A percentile compares a stretch with the other conserved stretches of the same genome.
Evolutionary conservation across 2,113 vertebrate genomes (phyloP).

Genomic region (Cynoglossus semilaevis): DNA sequence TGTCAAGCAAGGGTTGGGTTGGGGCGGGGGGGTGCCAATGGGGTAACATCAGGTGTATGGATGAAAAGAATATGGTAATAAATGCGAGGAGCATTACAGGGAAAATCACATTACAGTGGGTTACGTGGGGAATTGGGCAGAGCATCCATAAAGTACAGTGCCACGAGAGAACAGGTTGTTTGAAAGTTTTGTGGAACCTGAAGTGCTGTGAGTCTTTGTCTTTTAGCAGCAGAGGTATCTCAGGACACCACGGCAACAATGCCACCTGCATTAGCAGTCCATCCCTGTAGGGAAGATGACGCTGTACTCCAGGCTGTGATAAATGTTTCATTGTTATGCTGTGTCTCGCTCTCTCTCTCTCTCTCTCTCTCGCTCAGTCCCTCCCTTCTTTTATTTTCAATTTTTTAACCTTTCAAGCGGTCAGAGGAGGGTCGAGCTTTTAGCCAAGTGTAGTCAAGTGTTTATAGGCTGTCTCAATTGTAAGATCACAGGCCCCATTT

Average conservation of each 20-base stretch:
- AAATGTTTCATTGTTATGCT: conserved; percentile 58
- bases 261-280: conserved; percentile 53
- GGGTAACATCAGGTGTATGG: conserved; percentile 41
- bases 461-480: conserved; percentile 57
- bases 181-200: background rate
- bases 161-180: conserved; percentile 36
- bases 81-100: conserved; percentile 8
- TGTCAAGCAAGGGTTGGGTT: conserved; percentile 35
- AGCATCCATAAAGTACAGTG: conserved; percentile 10
- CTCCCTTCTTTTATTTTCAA: background rate
- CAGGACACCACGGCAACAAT: conserved; percentile 26
- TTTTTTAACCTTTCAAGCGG: background rate
- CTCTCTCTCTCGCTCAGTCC: conserved; percentile 14
- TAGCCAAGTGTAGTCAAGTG: conserved; percentile 29
- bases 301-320: conserved; percentile 42
- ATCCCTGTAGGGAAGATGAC: conserved; percentile 9
- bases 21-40: conserved; percentile 35
- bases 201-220: background rate
- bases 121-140: conserved; percentile 10
- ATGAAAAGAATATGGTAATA: conserved; percentile 50
- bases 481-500: conserved; percentile 53
- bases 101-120: conserved; percentile 22
- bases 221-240: conserved; percentile 6
- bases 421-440: conserved; percentile 25
- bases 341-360: conserved; percentile 10